Percentiles rank a stretch among this genome's conserved stretches.
Conservation (phyloP, 2,113 vertebrate genomes). For the Chaetops frenatus region DNA sequence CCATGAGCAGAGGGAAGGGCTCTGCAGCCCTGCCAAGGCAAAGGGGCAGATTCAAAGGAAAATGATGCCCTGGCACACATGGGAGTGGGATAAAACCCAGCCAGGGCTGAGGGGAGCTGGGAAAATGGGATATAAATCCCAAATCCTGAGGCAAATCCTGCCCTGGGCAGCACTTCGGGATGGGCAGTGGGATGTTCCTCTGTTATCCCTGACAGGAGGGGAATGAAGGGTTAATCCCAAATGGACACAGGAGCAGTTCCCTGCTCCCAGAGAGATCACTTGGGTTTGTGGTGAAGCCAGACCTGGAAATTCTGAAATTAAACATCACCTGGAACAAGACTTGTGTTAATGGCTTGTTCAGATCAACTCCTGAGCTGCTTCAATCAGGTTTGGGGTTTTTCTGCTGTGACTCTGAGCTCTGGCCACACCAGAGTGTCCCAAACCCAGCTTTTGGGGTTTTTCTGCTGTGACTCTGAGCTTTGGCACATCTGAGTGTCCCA, state of each 20-base stretch:
- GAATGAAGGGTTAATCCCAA: not conserved
- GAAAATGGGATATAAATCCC: not conserved
- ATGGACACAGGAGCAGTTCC: not conserved
- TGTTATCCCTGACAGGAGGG: not conserved
- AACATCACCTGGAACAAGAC: not conserved
- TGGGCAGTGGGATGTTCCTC: not conserved
- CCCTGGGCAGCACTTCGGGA: not conserved
- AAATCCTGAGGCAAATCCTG: rapidly evolving
- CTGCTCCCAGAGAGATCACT: not conserved
- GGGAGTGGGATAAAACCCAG: not conserved
- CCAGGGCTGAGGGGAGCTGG: not conserved
- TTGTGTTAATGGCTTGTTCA: not conserved
- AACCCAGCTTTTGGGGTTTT: not conserved
- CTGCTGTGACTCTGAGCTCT: not conserved
- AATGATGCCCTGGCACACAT: not conserved
- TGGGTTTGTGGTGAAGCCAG: not conserved
- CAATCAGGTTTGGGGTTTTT: too few species aligned
- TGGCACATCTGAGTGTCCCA: not conserved
- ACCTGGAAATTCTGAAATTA: not conserved
- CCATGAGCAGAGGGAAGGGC: not conserved
- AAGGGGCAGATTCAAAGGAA: not conserved
- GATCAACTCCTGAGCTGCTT: not conserved
- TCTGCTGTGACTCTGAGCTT: not conserved
- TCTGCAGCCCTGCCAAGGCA: not conserved
- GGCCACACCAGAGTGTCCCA: not conserved